phyloP scores from a whole-genome alignment of 2,888 invertebrate genomes.

The Morpho achilles region DNA sequence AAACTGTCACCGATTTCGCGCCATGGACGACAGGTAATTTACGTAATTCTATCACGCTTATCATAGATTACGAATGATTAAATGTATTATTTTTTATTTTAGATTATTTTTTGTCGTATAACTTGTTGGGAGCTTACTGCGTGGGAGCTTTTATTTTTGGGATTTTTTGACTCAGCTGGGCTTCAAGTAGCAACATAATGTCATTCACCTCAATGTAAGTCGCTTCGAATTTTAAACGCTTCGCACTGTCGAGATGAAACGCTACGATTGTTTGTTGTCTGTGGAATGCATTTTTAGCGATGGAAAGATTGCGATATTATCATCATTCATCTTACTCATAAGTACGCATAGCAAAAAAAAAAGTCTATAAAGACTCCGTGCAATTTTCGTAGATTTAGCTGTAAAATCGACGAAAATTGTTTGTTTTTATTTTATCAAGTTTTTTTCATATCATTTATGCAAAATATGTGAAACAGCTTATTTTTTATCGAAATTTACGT shows the following conservation, averaged over 20 bases:
- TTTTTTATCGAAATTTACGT: neutral
- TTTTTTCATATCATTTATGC: too few species aligned
- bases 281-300: constrained; percentile 1
- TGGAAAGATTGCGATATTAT: neutral
- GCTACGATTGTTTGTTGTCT: constrained; percentile 4
- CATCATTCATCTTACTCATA: too few species aligned
- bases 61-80: constrained; percentile 1
- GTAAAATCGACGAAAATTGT: neutral
- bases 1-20: constrained; percentile 8
- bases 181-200: constrained; percentile 45
- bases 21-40: constrained; percentile 26
- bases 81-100: constrained; percentile 45
- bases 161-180: constrained; percentile 33
- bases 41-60: constrained; percentile 23
- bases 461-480: neutral
- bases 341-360: too few species aligned
- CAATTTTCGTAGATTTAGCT: too few species aligned
- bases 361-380: too few species aligned
- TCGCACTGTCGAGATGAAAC: neutral
- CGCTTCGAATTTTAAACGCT: constrained; percentile 30
- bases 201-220: constrained; percentile 75
- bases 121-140: constrained; percentile 47
- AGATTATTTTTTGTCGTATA: constrained; percentile 51
- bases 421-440: neutral
- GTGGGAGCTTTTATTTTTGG: constrained; percentile 46